phyloP scores from a whole-genome alignment of 2,113 vertebrate species.

The Procavia capensis region DNA sequence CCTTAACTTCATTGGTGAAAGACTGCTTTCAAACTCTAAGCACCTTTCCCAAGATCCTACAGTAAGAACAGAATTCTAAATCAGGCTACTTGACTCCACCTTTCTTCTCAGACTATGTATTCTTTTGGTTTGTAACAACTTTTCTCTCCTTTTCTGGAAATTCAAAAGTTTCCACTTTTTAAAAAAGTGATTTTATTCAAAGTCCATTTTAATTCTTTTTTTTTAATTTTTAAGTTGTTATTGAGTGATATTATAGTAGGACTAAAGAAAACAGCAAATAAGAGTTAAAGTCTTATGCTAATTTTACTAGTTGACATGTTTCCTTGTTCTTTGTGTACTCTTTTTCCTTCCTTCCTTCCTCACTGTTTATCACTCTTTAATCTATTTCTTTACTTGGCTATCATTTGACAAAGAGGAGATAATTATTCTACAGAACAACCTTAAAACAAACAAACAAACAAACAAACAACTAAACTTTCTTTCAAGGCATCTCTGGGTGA shows the following conservation, averaged over 20 bases:
- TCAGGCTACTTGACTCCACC: background rate
- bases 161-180: background rate
- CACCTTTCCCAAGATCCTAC: background rate
- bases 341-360: background rate
- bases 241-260: background rate
- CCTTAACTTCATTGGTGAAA: background rate
- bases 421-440: background rate
- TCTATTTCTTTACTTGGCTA: background rate
- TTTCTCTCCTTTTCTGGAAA: background rate
- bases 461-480: too few relatives aligned
- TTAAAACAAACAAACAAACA: too few relatives aligned
- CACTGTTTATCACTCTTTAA: background rate
- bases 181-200: background rate
- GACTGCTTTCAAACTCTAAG: background rate
- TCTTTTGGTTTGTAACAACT: background rate
- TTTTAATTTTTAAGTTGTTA: background rate
- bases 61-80: background rate
- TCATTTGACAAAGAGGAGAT: background rate
- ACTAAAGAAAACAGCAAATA: background rate
- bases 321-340: background rate
- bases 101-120: background rate
- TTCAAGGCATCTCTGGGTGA: too few relatives aligned
- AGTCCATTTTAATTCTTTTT: background rate
- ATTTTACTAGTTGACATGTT: conserved; percentile 81
- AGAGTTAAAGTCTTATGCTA: background rate